phyloP scores from a whole-genome alignment of 2,888 invertebrate species.

The Limnephilus auricula region DNA sequence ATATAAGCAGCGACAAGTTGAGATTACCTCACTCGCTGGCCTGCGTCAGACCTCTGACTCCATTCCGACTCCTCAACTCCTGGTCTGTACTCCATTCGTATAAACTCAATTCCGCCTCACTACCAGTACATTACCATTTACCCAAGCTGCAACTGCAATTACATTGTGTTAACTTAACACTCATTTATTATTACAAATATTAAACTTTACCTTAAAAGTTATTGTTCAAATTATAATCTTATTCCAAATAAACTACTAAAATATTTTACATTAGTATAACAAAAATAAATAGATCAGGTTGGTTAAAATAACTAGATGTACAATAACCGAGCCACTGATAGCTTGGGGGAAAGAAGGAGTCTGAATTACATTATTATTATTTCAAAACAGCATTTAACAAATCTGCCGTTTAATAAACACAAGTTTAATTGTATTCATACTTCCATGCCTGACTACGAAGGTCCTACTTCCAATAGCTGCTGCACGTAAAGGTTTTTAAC shows the following conservation, averaged over 20 bases:
- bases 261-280: conserved; percentile 38
- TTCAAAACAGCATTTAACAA: background rate
- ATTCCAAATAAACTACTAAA: conserved; percentile 40
- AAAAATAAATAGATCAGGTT: conserved; percentile 47
- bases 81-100: background rate
- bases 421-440: background rate
- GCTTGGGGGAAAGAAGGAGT: background rate
- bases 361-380: background rate
- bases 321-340: background rate
- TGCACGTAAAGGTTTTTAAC: background rate
- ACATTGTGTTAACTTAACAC: background rate
- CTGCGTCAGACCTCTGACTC: background rate
- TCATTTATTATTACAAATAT: background rate
- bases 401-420: background rate
- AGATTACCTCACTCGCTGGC: background rate
- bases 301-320: conserved; percentile 28
- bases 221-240: conserved; percentile 50
- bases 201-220: conserved; percentile 30
- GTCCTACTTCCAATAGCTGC: background rate
- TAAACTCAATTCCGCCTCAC: background rate
- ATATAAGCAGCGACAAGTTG: conserved; percentile 19
- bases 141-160: conserved; percentile 35
- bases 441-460: background rate
- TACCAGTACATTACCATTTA: background rate
- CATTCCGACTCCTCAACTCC: background rate